These are phyloP conservation scores for Todiramphus chloris DNA, from an alignment of 2,113 vertebrate genomes.

Conservation along the genomic window DNA sequence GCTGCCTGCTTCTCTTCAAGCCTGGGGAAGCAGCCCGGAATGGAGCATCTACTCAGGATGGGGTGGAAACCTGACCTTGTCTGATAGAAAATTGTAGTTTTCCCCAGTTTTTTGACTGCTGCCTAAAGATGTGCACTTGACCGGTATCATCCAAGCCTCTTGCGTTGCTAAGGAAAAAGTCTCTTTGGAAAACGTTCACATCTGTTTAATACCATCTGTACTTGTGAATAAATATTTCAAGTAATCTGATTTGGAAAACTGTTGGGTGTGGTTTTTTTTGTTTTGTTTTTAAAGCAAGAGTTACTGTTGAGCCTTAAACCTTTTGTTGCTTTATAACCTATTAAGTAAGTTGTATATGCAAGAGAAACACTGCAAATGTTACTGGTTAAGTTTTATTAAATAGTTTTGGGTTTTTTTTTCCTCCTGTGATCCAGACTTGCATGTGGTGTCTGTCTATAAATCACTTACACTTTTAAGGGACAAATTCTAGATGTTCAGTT, in stretches of 20 bases:
- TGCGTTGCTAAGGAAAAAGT: not conserved
- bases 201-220: not conserved
- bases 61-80: not conserved
- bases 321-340: not conserved
- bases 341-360: not conserved
- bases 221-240: conserved; percentile 29
- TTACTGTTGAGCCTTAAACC: not conserved
- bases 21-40: not conserved
- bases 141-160: not conserved
- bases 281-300: not conserved
- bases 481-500: not conserved
- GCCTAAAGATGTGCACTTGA: not conserved
- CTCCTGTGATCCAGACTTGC: not conserved
- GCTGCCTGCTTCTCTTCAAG: not conserved
- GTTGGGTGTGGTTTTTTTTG: not conserved
- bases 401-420: not conserved
- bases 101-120: not conserved
- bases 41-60: not conserved
- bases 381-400: not conserved
- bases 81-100: not conserved
- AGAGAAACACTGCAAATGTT: not conserved
- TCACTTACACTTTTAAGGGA: not conserved
- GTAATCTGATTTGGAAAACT: not conserved
- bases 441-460: not conserved
- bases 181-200: not conserved